These are phyloP conservation scores for Takifugu bimaculatus DNA, from an alignment of 2,113 vertebrate species.

Conservation along the genomic window DNA sequence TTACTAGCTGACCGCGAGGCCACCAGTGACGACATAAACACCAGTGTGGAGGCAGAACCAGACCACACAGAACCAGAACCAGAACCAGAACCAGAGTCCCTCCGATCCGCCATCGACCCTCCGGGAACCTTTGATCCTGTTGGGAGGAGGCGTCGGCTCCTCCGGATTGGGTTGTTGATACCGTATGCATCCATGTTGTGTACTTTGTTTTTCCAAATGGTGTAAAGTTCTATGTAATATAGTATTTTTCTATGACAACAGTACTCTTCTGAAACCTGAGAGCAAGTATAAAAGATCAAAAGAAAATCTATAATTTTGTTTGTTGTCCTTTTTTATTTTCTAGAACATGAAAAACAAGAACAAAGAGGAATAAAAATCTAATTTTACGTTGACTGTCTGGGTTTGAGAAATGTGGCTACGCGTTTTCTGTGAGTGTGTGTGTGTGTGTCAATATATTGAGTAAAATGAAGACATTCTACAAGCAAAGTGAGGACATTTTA, in stretches of 20 bases:
- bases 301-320: slow-evolving; percentile 49
- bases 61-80: no score
- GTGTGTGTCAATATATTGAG: no score
- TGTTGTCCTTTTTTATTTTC: slow-evolving; percentile 49
- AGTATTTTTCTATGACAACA: slow-evolving; percentile 92
- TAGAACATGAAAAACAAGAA: slow-evolving; percentile 38
- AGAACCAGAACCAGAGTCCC: no score
- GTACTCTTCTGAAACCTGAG: slow-evolving; percentile 65
- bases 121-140: background rate
- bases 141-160: background rate
- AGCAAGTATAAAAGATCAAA: slow-evolving; percentile 73
- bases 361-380: slow-evolving; percentile 53
- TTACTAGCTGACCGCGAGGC: no score
- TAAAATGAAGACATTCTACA: no score
- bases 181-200: slow-evolving; percentile 72
- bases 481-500: no score
- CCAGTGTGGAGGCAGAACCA: background rate
- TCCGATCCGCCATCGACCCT: no score
- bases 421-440: no score
- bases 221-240: slow-evolving; percentile 90
- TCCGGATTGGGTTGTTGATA: slow-evolving; percentile 47
- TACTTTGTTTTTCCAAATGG: slow-evolving; percentile 80
- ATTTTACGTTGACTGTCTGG: slow-evolving; percentile 24
- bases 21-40: background rate
- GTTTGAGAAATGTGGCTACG: background rate